A percentile compares a stretch with the other conserved stretches of the same genome.
Conservation (phyloP, 1,140 invertebrate genomes). For the Cotesia chilonis region DNA sequence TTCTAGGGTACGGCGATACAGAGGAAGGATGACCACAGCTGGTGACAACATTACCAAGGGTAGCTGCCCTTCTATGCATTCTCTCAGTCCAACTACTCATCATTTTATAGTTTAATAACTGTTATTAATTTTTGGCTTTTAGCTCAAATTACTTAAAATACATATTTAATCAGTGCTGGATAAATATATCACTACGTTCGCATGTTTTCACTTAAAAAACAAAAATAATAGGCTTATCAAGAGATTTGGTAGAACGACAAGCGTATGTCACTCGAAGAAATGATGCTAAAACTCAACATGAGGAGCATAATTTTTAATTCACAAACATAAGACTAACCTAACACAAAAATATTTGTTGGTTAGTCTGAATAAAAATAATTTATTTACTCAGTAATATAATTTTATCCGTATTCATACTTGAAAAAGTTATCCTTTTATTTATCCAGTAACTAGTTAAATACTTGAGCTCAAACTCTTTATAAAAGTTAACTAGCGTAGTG, state of each 20-base stretch:
- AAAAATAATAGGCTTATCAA: too few species aligned
- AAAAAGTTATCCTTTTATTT: too few species aligned
- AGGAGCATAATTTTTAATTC: constrained; percentile 11
- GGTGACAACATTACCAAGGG: constrained; percentile 87
- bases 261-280: constrained; percentile 18
- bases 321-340: constrained; percentile 25
- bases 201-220: not conserved
- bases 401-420: too few species aligned
- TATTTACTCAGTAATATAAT: too few species aligned
- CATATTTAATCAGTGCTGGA: not conserved
- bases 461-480: too few species aligned
- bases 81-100: constrained; percentile 92
- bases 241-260: not conserved
- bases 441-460: too few species aligned
- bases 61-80: constrained; percentile 87
- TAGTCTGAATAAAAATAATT: too few species aligned
- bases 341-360: not conserved
- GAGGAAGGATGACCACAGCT: constrained; percentile 82
- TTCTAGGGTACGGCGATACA: constrained; percentile 76
- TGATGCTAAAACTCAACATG: constrained; percentile 3
- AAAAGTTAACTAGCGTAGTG: too few species aligned
- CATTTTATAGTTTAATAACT: constrained; percentile 44
- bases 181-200: not conserved
- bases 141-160: constrained; percentile 1
- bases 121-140: constrained; percentile 7